Evolutionary conservation across 2,888 invertebrate genomes (phyloP).

Genomic region (Ormia ochracea): DNA sequence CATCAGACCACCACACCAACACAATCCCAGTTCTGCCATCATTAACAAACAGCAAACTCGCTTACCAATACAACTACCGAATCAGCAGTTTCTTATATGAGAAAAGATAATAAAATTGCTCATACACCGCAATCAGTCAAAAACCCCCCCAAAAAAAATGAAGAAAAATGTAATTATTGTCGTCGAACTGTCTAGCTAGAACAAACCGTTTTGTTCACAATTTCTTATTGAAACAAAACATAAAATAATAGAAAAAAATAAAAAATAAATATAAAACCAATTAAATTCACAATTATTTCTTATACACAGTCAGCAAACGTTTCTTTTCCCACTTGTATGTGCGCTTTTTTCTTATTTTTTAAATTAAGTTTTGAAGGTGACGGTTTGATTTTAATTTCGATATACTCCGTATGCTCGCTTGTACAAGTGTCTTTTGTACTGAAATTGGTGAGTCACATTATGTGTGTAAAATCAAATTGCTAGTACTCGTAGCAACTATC

Average conservation of each 20-base stretch:
- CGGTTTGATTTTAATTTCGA: conserved; percentile 39
- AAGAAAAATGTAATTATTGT: conserved; percentile 19
- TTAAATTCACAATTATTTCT: conserved; percentile 31
- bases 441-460: conserved; percentile 42
- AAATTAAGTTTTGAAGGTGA: conserved; percentile 44
- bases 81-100: conserved; percentile 21
- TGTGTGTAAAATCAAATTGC: no score
- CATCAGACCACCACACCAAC: conserved; percentile 30
- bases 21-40: conserved; percentile 4
- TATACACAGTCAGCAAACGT: conserved; percentile 7
- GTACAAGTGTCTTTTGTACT: not conserved
- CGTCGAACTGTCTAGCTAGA: conserved; percentile 57
- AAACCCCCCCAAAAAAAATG: not conserved
- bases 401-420: conserved; percentile 28
- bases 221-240: not conserved
- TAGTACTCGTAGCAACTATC: conserved; percentile 10
- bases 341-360: conserved; percentile 5
- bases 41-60: not conserved
- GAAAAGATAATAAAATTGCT: conserved; percentile 25
- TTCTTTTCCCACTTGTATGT: conserved; percentile 22
- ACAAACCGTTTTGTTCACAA: conserved; percentile 23
- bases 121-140: conserved; percentile 21
- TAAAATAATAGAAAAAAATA: not conserved
- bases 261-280: not conserved
- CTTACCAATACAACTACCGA: not conserved